Conservation (phyloP, 2,888 invertebrate genomes). For the Idaea biselata region DNA sequence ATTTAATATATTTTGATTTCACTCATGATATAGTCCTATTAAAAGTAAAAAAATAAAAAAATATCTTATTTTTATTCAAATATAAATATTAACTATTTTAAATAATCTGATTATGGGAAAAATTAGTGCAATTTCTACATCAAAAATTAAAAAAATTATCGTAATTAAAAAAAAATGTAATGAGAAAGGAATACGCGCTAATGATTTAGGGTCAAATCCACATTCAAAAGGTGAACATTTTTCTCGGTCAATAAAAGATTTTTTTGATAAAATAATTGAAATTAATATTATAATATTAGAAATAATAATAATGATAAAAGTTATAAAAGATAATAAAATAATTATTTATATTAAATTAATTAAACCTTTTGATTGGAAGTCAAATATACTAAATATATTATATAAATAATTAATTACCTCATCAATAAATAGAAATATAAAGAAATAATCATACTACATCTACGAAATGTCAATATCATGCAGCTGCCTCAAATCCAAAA, state of each 20-base stretch:
- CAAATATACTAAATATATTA: conserved; percentile 86
- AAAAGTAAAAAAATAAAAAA: conserved; percentile 79
- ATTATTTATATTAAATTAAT: conserved; percentile 81
- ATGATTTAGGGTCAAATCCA: conserved; percentile 64
- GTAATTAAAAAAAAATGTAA: conserved; percentile 84
- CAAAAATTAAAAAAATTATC: conserved; percentile 87
- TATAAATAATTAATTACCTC: conserved; percentile 83
- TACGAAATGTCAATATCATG: conserved; percentile 69
- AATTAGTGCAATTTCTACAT: conserved; percentile 85
- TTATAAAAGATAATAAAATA: conserved; percentile 54
- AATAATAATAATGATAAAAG: conserved; percentile 59
- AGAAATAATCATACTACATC: conserved; percentile 64
- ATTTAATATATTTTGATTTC: conserved; percentile 68
- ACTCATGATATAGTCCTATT: conserved; percentile 63
- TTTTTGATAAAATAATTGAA: conserved; percentile 78
- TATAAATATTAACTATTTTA: conserved; percentile 48
- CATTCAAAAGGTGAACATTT: conserved; percentile 83
- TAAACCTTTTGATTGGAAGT: conserved; percentile 86
- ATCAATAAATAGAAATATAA: conserved; percentile 84
- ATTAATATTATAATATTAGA: conserved; percentile 72
- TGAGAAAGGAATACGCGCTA: conserved; percentile 61
- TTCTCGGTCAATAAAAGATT: conserved; percentile 81
- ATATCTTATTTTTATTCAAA: conserved; percentile 53
- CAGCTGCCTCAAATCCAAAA: conserved; percentile 65
- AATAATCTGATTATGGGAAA: conserved; percentile 77